phyloP scores from a whole-genome alignment of 2,888 invertebrate species.

The Linhomoeus sp. region DNA sequence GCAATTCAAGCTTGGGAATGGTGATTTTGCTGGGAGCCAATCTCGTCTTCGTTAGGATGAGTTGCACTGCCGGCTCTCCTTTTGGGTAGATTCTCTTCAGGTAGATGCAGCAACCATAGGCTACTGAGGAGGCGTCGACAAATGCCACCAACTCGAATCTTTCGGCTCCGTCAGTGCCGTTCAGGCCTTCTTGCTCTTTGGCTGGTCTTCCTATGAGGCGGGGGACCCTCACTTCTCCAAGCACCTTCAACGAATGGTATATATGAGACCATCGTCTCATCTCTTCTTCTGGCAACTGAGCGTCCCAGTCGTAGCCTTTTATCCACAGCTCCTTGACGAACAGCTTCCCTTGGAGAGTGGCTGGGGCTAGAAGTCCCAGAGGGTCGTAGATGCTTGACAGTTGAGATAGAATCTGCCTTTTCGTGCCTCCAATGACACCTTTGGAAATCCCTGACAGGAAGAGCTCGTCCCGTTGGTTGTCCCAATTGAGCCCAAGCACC shows the following conservation, averaged over 20 bases:
- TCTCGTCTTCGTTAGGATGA: neutral
- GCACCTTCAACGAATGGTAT: neutral
- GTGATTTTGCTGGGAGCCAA: neutral
- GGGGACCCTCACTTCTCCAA: neutral
- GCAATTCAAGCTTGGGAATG: neutral
- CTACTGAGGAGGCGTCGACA: slow-evolving; percentile 9
- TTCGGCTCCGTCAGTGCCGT: neutral
- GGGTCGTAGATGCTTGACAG: slow-evolving; percentile 18
- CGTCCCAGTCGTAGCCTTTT: slow-evolving; percentile 15
- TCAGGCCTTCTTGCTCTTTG: no score
- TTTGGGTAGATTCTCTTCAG: neutral
- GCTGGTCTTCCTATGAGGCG: neutral
- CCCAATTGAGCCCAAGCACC: no score
- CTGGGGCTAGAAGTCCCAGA: slow-evolving; percentile 14
- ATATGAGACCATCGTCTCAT: neutral
- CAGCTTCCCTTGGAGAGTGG: slow-evolving; percentile 13
- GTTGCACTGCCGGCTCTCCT: neutral
- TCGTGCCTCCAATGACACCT: neutral
- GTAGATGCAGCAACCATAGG: slow-evolving; percentile 8
- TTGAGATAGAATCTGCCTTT: slow-evolving; percentile 14
- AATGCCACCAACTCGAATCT: slow-evolving; percentile 8
- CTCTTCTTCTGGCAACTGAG: slow-evolving; percentile 6
- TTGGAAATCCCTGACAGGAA: neutral
- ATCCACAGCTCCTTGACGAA: slow-evolving; percentile 16
- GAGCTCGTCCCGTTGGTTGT: neutral